Evolutionary conservation across 2,797 vertebrate species (phyloP).

Genomic region (Micrastur ruficollis): DNA sequence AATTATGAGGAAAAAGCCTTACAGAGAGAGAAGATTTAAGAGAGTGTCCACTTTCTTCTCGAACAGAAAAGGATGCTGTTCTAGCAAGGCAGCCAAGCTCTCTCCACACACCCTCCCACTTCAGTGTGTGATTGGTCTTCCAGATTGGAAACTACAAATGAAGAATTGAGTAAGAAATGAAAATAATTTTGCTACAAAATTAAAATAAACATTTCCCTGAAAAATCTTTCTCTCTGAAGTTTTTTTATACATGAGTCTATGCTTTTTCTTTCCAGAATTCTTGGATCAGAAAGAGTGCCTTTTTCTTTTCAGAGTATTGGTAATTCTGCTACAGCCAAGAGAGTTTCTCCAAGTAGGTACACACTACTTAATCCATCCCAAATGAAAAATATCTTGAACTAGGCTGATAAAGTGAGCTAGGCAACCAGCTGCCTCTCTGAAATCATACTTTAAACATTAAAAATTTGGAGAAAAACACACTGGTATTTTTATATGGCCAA

Average conservation of each 20-base stretch:
- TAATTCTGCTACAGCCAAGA: neutral
- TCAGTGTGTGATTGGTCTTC: slow-evolving; percentile 86
- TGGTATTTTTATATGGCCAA: neutral
- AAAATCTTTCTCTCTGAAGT: neutral
- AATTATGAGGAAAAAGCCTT: neutral
- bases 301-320: neutral
- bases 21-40: slow-evolving; percentile 93
- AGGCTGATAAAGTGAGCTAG: neutral
- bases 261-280: neutral
- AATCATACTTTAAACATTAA: neutral
- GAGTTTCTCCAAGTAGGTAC: neutral
- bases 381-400: neutral
- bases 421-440: neutral
- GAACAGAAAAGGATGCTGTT: slow-evolving; percentile 92
- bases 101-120: slow-evolving; percentile 97
- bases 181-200: neutral
- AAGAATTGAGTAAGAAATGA: neutral
- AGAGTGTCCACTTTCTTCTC: slow-evolving; percentile 94
- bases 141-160: slow-evolving; percentile 87
- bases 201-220: neutral
- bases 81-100: slow-evolving; percentile 92
- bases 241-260: neutral
- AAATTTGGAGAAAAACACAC: neutral
- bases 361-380: neutral
- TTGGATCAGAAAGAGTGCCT: neutral